These are phyloP conservation scores for Microtus ochrogaster DNA, from an alignment of 2,113 vertebrate genomes.

Conservation along the genomic window DNA sequence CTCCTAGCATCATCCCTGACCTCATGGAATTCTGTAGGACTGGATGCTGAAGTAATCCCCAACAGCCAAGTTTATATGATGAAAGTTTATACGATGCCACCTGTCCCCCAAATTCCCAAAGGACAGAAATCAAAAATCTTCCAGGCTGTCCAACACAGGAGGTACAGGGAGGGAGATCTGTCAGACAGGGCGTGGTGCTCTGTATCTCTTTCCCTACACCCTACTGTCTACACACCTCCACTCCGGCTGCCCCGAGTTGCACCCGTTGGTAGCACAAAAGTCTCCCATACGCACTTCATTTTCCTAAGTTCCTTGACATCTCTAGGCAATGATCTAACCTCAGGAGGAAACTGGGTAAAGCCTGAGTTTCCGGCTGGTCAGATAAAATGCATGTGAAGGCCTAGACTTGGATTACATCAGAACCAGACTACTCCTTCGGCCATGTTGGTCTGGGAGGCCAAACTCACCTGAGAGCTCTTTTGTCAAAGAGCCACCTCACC, in stretches of 20 bases:
- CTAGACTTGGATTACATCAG: background rate
- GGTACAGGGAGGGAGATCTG: rapidly evolving
- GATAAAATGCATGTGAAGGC: no score
- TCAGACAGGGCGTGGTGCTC: background rate
- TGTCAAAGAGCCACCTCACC: background rate
- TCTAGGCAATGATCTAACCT: background rate
- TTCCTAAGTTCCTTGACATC: background rate
- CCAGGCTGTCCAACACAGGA: background rate
- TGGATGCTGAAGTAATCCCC: background rate
- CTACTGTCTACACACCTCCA: background rate
- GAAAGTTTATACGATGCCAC: no score
- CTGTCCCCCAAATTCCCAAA: background rate
- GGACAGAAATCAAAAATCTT: background rate
- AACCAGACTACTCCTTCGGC: background rate
- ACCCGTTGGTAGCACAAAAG: background rate
- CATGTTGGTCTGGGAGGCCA: background rate
- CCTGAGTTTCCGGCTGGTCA: background rate
- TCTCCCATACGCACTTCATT: background rate
- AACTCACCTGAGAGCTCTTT: background rate
- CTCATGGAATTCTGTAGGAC: background rate
- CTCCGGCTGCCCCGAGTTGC: background rate
- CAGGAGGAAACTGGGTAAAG: background rate
- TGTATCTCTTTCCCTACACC: background rate
- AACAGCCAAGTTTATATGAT: background rate
- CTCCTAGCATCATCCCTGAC: no score